Base-by-base conservation (phyloP, 2,888 invertebrate species). In the Anticlea derivata region DNA sequence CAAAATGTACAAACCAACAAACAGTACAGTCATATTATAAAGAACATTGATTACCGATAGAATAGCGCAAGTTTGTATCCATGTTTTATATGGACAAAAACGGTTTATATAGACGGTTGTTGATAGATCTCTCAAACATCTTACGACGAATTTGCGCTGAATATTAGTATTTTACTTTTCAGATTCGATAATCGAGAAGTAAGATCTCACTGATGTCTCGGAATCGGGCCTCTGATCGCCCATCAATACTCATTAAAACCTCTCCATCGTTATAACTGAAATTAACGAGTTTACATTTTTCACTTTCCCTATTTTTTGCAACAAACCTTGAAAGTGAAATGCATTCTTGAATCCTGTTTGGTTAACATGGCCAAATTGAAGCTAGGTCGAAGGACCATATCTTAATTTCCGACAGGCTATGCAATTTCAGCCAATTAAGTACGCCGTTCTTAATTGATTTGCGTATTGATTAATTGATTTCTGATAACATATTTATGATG, bases 271-370 rank as follows among this genome's bases (percentile, higher is more conserved):
- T 55, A 58, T 50, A 54, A 46, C 22, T 47, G 24, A 49, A 58
- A 51, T 53, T 33, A 51, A 56, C 45, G 51, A 56, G 34, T 40
- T 27, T 31, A 50, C 49, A 55, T 38, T 37, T 43, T 33, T 35
- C 58, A 46, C 26, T 41, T 46, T 39, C 47, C 47, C 48, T 66
- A 30, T 41, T 30, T 22, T 30, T n/a, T 23, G 7, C 58, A 63
- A 67, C 66, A 70, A 61, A 61, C 59, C 50, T 51, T 58, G 71
- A 75, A 70, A 76, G 73, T 74, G 76, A 76, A 76, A 68, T 67
- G 63, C 59, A 60, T 66, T 55, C 61, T 60, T 44, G 49, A 54
- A 55, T 63, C 65, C 61, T 58, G 67, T 65, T 64, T 60, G 56
- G 52, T 69, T 69, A 66, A 65, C 59, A 52, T 43, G 47, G 38